Percentiles rank a stretch among this genome's conserved stretches.
Conservation (phyloP, 2,888 invertebrate species). For the Sussaba pulchella region DNA sequence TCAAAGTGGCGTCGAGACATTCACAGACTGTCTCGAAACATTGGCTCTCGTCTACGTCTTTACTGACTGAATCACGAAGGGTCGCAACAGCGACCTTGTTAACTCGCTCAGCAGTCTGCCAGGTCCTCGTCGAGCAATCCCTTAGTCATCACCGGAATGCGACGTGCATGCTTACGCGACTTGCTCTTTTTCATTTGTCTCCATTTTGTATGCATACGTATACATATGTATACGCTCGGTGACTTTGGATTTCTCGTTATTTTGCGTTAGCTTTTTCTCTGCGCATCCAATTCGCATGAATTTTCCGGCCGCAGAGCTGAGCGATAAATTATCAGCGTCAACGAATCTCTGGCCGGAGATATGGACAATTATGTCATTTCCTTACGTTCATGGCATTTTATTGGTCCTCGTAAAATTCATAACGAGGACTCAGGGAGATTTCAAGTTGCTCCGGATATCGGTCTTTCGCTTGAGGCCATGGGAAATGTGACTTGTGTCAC, state of each 20-base stretch:
- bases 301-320: slow-evolving; percentile 59
- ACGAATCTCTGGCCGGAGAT: no score
- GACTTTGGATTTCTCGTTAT: slow-evolving; percentile 41
- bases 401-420: no score
- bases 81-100: slow-evolving; percentile 75
- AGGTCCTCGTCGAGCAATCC: slow-evolving; percentile 59
- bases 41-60: slow-evolving; percentile 26
- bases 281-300: slow-evolving; percentile 18
- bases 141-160: slow-evolving; percentile 79
- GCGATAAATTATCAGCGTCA: no score
- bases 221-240: slow-evolving; percentile 14
- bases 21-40: slow-evolving; percentile 36
- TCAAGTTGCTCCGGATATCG: slow-evolving; percentile 4
- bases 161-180: slow-evolving; percentile 54
- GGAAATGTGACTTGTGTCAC: slow-evolving; percentile 34
- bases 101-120: slow-evolving; percentile 52
- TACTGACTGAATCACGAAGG: slow-evolving; percentile 64
- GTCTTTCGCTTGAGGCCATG: background rate
- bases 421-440: background rate
- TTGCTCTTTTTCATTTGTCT: slow-evolving; percentile 43
- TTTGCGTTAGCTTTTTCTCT: slow-evolving; percentile 50
- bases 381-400: no score
- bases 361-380: no score
- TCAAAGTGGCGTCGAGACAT: slow-evolving; percentile 25
- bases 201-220: slow-evolving; percentile 33